Percentiles rank a stretch among this genome's conserved stretches.
These are phyloP conservation scores for Aproaerema taeniolella DNA, from an alignment of 2,888 invertebrate species.

Conservation along the genomic window DNA sequence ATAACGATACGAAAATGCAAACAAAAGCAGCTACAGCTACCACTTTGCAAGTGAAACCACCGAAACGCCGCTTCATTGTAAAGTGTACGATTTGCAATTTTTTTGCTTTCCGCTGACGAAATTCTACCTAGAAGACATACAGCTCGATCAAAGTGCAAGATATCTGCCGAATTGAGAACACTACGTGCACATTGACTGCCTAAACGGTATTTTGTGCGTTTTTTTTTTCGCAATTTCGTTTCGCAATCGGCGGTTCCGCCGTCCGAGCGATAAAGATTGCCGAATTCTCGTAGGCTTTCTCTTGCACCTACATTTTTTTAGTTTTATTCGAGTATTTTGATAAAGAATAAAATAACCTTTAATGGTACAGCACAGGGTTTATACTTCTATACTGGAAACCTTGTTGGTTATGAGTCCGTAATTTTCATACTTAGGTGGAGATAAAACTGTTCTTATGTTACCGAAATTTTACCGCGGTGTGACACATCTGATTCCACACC, in stretches of 20 bases:
- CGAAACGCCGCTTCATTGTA: constrained; percentile 4
- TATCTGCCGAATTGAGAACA: constrained; percentile 10
- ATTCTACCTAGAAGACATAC: neutral
- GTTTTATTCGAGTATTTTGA: too few species aligned
- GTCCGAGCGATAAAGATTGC: neutral
- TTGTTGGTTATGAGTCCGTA: too few species aligned
- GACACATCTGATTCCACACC: constrained; percentile 14
- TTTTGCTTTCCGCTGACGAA: constrained; percentile 3
- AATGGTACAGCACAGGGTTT: too few species aligned
- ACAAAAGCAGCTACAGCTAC: too few species aligned
- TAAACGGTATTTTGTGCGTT: constrained; percentile 11
- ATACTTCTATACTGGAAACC: too few species aligned
- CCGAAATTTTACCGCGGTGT: neutral
- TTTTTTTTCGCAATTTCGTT: constrained; percentile 3
- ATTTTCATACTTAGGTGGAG: too few species aligned
- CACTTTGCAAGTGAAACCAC: neutral
- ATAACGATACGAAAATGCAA: neutral
- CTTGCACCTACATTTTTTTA: too few species aligned
- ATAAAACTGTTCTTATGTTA: too few species aligned
- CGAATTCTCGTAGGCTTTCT: constrained; percentile 1
- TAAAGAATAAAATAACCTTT: too few species aligned
- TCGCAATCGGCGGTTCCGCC: neutral
- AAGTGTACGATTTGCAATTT: constrained; percentile 4
- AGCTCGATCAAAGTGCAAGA: constrained; percentile 1
- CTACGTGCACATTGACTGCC: constrained; percentile 3